Conservation (phyloP, 2,888 invertebrate genomes). For the Malthinus flaveolus region DNA sequence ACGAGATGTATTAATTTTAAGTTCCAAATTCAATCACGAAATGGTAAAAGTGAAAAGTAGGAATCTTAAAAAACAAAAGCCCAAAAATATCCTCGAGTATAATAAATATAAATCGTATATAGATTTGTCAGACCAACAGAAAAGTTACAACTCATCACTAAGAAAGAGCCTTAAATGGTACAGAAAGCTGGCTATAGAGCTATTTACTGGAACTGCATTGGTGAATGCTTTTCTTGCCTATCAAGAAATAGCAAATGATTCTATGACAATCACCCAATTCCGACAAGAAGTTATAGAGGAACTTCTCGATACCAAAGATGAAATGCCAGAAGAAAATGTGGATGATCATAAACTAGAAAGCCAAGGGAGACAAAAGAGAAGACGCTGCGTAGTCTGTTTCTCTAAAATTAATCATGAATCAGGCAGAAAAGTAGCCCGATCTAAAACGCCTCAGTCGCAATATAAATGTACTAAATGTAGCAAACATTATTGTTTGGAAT, state of each 20-base stretch:
- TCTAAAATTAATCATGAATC: neutral
- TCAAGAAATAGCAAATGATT: constrained; percentile 30
- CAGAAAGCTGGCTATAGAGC: constrained; percentile 18
- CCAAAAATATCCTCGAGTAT: constrained; percentile 15
- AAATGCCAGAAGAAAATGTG: neutral
- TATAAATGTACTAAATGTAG: neutral
- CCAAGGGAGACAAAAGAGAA: neutral
- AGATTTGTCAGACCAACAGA: constrained; percentile 14
- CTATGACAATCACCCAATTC: constrained; percentile 20
- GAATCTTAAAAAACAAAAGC: constrained; percentile 4
- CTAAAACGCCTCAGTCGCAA: neutral
- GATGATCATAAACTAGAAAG: neutral
- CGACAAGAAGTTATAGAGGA: neutral
- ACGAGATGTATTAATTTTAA: constrained; percentile 12
- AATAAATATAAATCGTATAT: constrained; percentile 23
- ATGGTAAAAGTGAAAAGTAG: constrained; percentile 1
- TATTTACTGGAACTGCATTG: constrained; percentile 11
- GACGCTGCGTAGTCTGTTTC: neutral
- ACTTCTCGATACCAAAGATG: too few species aligned
- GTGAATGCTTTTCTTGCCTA: constrained; percentile 25
- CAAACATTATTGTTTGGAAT: constrained; percentile 10
- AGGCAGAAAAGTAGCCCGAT: neutral
- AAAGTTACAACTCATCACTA: constrained; percentile 33
- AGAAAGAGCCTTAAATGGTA: constrained; percentile 30
- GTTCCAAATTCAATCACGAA: constrained; percentile 7